Base-by-base conservation (phyloP, 1,140 invertebrate genomes). In the Bombus picipes region DNA sequence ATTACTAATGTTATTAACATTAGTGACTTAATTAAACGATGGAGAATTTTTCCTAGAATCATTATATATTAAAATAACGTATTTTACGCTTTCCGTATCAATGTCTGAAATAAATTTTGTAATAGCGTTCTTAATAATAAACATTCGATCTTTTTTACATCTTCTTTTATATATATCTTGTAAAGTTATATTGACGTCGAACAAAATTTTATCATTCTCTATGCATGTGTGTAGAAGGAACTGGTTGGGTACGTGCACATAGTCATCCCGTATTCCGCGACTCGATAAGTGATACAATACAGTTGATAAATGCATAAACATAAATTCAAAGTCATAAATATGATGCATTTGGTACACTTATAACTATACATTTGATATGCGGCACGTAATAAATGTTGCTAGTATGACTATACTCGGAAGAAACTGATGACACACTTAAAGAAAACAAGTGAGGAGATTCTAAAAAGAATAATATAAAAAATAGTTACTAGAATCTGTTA, bases 141-240 rank as follows among this genome's bases (percentile, higher is more conserved):
- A 37, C n/a, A 53, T 81, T 39, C 25, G 47, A 81, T 80, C 22
- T 34, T 81, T 59, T 12, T 28, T 41, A 28, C 2, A 41, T 62
- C 28, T 73, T 15, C 13, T 39, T 12, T 25, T 34, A 39, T 72
- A 28, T 59, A 15, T 34, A 43, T 53, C 32, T 72, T 1, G 15
- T 39, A 43, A 59, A 39, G 34, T 77, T 43, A 68, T 65, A 62
- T 70, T 77, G 13, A 70, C 10, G 28, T 9, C 12, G 22, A 28
- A 32, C 15, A 41, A 41, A 76, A 76, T 76, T 43, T 22, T 77
- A 43, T 76, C 53, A 59, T 75, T 75, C 39, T 75, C 13, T 53
- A 43, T 65, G 39, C 2, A 57, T 62, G 10, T 13, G 22, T 62
- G 12, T n/a, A 62, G 18, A 53, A 62, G 10, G 28, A 62, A 62